Base-by-base conservation (phyloP, 1,140 invertebrate genomes). In the Himalopsyche phryganea region DNA sequence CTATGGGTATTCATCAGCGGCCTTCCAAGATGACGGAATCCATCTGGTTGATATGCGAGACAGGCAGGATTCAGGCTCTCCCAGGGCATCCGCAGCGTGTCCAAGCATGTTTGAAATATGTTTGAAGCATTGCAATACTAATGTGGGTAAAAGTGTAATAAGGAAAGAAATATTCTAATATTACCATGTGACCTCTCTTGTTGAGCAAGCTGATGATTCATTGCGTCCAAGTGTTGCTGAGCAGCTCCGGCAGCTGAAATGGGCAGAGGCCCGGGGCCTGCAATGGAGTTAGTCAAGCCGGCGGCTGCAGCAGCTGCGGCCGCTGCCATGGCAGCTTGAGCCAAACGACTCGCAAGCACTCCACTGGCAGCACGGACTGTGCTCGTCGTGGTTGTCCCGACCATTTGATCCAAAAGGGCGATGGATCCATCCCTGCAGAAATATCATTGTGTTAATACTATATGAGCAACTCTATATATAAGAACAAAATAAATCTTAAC, bases 351-450 rank as follows among this genome's bases (percentile, higher is more conserved):
- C 20, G 48, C 1, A 14, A 23, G 18, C n/a, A 66, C 60, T 15
- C 67, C 68, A 5, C 67, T 69, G 32, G 63, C 65, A 1, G 71
- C 67, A 6, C 74, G 75, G 0, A 75, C 72, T 47, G 75, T 78
- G 1, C 72, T 77, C 0, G 76, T 77, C 3, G 76, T 78, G 18
- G 75, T 69, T 1, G 74, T 71, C 45, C 76, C 76, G 53, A 78
- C 75, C 76, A 78, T 78, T 63, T 77, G 74, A 56, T 78, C 76
- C 58, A 78, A 58, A 15, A 78, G 63, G 0, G 76, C 76, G 17
- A 78, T 75, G 1, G 75, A 75, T 15, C 76, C 76, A 67, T 78
- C 76, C 49, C 76, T 76, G 65, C 11, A 63, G 45, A 20, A 50
- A 46, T 40, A 20, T 6, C 40, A 42, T 42, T 42, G 33, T 35